These are phyloP conservation scores for Vireo griseus DNA, from an alignment of 2,797 vertebrate genomes.

Conservation along the genomic window DNA sequence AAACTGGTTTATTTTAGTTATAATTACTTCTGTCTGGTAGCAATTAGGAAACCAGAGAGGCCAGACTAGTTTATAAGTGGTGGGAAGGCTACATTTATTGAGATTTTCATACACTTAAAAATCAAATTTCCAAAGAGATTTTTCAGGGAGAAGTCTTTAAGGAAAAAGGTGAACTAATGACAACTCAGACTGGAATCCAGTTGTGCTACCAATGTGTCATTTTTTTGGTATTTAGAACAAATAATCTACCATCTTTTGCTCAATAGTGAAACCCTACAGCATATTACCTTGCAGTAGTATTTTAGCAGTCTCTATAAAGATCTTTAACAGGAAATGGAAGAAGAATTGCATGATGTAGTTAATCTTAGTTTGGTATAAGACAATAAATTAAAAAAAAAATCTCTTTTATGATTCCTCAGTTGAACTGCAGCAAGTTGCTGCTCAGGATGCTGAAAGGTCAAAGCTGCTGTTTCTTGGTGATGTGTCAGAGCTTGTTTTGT, in stretches of 20 bases:
- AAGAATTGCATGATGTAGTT: not conserved
- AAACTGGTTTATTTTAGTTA: not conserved
- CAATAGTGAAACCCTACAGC: not conserved
- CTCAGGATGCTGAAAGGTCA: slow-evolving; percentile 6
- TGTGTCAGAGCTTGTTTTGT: slow-evolving; percentile 3
- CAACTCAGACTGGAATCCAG: not conserved
- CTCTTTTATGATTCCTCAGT: not conserved
- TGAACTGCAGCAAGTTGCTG: not conserved
- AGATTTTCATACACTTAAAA: not conserved
- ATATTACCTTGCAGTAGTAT: not conserved
- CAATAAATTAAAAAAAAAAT: not conserved
- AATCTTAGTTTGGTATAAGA: not conserved
- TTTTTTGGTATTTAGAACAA: not conserved
- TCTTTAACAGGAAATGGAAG: not conserved
- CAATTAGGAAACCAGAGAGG: not conserved
- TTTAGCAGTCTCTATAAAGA: not conserved
- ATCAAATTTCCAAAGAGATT: not conserved
- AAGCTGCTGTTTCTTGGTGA: not conserved
- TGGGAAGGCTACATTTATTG: not conserved
- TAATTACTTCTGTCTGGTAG: not conserved
- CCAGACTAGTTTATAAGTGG: not conserved
- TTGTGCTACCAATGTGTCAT: not conserved
- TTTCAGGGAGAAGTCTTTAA: not conserved
- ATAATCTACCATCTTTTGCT: not conserved
- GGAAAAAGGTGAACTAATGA: not conserved